Conservation (phyloP, 2,113 vertebrate genomes). For the Gobio gobio region DNA sequence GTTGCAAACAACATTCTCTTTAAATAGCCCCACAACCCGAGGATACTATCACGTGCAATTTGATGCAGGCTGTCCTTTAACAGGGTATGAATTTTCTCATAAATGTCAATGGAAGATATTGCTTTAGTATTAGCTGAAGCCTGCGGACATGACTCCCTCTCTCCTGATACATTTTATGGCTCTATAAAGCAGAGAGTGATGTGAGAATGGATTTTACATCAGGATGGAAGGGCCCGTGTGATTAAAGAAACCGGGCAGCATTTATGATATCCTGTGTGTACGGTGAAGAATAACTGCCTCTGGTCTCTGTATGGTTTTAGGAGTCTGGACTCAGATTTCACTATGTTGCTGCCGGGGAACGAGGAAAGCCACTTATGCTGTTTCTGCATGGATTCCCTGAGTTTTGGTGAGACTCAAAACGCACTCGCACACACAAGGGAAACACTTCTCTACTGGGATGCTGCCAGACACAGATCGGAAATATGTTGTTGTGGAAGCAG, state of each 20-base stretch:
- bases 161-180: conserved; percentile 35
- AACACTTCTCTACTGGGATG: conserved; percentile 32
- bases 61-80: conserved; percentile 25
- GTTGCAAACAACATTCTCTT: neutral
- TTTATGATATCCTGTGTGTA: conserved; percentile 25
- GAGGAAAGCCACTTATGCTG: conserved; percentile 96
- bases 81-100: conserved; percentile 15
- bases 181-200: conserved; percentile 35
- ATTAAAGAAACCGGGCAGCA: neutral
- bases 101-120: conserved; percentile 37
- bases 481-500: neutral
- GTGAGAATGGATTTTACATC: conserved; percentile 28
- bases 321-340: conserved; percentile 96
- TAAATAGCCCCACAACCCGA: neutral
- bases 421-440: neutral
- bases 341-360: conserved; percentile 94
- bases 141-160: neutral
- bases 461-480: conserved; percentile 1
- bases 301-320: conserved; percentile 70
- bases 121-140: conserved; percentile 37
- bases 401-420: conserved; percentile 87
- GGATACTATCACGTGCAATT: neutral
- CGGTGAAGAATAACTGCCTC: conserved; percentile 36
- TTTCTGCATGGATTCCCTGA: conserved; percentile 97
- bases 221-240: conserved; percentile 15